Evolutionary conservation across 2,113 vertebrate species (phyloP).

Genomic region (Dicerorhinus sumatrensis): DNA sequence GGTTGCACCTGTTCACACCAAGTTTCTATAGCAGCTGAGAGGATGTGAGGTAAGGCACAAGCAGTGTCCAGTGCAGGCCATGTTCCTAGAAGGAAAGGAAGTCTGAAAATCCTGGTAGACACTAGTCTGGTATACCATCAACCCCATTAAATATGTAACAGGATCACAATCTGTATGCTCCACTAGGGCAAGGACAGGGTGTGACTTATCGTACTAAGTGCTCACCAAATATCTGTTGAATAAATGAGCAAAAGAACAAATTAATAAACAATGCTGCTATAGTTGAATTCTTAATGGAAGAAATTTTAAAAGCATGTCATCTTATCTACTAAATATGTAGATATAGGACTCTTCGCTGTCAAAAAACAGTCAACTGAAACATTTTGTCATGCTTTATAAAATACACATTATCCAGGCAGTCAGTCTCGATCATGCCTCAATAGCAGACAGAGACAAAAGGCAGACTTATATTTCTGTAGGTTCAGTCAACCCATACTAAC

Average conservation of each 20-base stretch:
- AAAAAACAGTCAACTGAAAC: neutral
- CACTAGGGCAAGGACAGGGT: neutral
- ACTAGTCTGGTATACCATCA: neutral
- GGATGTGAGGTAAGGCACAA: neutral
- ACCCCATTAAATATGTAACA: neutral
- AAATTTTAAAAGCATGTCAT: neutral
- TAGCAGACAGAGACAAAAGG: neutral
- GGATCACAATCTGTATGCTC: neutral
- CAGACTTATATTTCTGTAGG: neutral
- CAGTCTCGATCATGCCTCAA: neutral
- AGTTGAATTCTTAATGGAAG: neutral
- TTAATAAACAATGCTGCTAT: neutral
- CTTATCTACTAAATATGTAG: neutral
- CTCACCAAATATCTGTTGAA: neutral
- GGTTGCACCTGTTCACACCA: neutral
- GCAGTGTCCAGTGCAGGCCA: no score
- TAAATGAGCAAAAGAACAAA: neutral
- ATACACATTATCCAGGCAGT: neutral
- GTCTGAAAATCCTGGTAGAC: neutral
- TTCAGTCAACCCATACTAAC: neutral
- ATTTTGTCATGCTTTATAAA: neutral
- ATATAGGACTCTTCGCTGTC: neutral
- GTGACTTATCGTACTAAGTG: neutral
- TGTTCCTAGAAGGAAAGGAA: neutral
- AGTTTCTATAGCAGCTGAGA: neutral